Percentiles rank a stretch among this genome's conserved stretches.
phyloP scores from a whole-genome alignment of 2,797 vertebrate species.

The Enteromius treurensis region DNA sequence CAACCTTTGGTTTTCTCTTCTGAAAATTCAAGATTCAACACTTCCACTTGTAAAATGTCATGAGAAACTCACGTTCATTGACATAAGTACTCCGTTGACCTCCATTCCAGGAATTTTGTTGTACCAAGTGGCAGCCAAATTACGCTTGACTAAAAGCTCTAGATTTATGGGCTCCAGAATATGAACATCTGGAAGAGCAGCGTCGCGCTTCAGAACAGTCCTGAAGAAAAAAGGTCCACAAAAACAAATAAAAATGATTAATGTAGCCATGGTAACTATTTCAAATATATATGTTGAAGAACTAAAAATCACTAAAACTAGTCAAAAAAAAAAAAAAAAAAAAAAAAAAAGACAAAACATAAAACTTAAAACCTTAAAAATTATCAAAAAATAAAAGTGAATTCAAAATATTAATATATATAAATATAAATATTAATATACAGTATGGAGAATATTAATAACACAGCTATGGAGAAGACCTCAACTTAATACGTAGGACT shows the following conservation, averaged over 20 bases:
- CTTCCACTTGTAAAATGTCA: background rate
- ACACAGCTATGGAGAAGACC: background rate
- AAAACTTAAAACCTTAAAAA: background rate
- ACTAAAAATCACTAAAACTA: background rate
- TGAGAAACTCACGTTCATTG: constrained; percentile 84
- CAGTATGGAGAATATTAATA: no score
- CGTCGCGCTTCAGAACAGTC: constrained; percentile 72
- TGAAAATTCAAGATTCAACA: constrained; percentile 20
- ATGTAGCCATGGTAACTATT: background rate
- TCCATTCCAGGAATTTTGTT: constrained; percentile 83
- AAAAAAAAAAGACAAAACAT: background rate
- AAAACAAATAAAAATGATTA: background rate
- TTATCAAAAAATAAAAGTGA: background rate
- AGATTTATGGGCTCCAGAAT: constrained; percentile 93
- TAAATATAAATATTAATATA: no score
- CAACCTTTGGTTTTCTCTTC: background rate
- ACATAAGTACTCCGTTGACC: constrained; percentile 84
- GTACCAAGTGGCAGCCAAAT: constrained; percentile 91
- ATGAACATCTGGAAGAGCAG: constrained; percentile 78
- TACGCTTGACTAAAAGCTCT: constrained; percentile 85
- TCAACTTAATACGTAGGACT: background rate
- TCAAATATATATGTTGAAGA: background rate
- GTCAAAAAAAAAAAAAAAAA: no score
- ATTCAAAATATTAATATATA: background rate
- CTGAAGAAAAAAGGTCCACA: constrained; percentile 65